phyloP scores from a whole-genome alignment of 2,113 vertebrate species.

The Abramis brama region DNA sequence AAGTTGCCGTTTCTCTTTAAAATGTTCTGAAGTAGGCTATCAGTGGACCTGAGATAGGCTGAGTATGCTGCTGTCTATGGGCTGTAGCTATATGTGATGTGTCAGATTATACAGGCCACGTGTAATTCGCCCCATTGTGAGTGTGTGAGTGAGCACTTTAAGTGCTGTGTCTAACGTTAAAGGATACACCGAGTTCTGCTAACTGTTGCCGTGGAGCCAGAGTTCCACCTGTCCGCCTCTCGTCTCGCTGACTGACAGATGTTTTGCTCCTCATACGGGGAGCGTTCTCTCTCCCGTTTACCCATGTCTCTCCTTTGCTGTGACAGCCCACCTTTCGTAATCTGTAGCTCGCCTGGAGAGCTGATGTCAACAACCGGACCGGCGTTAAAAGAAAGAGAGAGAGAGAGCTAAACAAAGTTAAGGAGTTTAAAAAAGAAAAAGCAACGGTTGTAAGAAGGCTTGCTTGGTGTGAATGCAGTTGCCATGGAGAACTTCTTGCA shows the following conservation, averaged over 20 bases:
- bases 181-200: constrained; percentile 52
- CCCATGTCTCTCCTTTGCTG: constrained; percentile 13
- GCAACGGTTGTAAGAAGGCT: background rate
- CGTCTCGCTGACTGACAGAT: constrained; percentile 53
- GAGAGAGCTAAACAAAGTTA: background rate
- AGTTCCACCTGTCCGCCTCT: constrained; percentile 55
- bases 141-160: constrained; percentile 46
- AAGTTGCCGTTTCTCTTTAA: constrained; percentile 12
- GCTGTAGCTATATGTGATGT: constrained; percentile 5
- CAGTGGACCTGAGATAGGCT: constrained; percentile 18
- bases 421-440: background rate
- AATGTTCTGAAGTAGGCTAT: background rate
- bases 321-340: constrained; percentile 6
- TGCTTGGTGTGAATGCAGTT: constrained; percentile 29
- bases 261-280: constrained; percentile 45
- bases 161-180: constrained; percentile 57
- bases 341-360: constrained; percentile 22
- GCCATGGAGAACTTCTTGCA: constrained; percentile 81
- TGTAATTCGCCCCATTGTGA: background rate
- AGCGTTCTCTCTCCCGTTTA: background rate
- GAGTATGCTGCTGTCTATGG: background rate
- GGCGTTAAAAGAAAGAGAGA: background rate
- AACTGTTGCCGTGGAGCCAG: constrained; percentile 31
- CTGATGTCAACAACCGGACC: constrained; percentile 54
- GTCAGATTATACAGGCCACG: constrained; percentile 10